A percentile compares a stretch with the other conserved stretches of the same genome.
phyloP scores from a whole-genome alignment of 2,113 vertebrate genomes.

The Spea bombifrons region DNA sequence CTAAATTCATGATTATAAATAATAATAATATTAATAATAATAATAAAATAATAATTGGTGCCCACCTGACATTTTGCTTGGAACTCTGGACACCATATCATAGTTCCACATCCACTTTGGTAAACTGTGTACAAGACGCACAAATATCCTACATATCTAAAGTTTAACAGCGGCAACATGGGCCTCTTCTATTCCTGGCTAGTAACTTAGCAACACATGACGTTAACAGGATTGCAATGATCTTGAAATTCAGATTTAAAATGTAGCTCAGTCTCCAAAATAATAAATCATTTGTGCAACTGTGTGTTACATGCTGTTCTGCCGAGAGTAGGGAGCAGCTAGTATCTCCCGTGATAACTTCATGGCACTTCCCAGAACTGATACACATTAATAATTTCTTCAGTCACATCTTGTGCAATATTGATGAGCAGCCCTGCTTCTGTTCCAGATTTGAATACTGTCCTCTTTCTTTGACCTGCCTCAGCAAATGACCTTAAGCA shows the following conservation, averaged over 20 bases:
- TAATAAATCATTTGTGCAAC: slow-evolving; percentile 1
- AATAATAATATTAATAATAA: too few species aligned
- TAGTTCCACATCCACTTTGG: too few species aligned
- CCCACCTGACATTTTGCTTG: too few species aligned
- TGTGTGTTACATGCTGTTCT: not conserved
- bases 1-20: too few species aligned
- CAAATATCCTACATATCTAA: not conserved
- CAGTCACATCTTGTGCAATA: too few species aligned
- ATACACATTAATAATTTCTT: too few species aligned
- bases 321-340: not conserved
- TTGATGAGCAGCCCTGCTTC: too few species aligned
- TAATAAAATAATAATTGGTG: too few species aligned
- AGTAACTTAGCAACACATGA: not conserved
- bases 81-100: too few species aligned
- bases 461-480: too few species aligned
- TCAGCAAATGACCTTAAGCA: too few species aligned
- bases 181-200: not conserved
- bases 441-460: too few species aligned
- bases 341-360: not conserved
- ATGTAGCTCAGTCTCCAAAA: not conserved
- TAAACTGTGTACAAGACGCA: not conserved
- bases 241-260: not conserved
- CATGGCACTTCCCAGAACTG: not conserved
- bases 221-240: not conserved
- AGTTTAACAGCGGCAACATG: not conserved